Conservation (phyloP, 2,797 vertebrate genomes). For the Siniperca obscura region DNA sequence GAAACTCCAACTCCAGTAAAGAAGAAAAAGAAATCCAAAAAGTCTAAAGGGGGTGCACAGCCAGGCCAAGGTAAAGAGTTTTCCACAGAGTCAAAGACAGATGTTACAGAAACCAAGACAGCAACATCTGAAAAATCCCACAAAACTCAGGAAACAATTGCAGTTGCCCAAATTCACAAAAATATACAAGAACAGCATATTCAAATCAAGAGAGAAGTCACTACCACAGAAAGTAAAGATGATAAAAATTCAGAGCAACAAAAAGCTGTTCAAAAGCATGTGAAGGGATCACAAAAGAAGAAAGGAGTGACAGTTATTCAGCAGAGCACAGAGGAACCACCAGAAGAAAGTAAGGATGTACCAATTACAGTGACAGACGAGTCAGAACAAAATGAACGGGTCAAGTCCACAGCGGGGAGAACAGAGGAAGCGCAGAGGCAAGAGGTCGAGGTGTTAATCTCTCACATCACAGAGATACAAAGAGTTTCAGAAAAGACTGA, state of each 20-base stretch:
- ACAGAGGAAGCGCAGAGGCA: conserved; percentile 82
- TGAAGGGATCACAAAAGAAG: conserved; percentile 73
- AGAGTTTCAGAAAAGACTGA: conserved; percentile 76
- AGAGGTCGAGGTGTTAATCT: conserved; percentile 84
- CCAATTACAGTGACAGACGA: conserved; percentile 76
- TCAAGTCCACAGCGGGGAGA: conserved; percentile 74
- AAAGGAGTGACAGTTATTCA: conserved; percentile 70
- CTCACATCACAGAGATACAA: conserved; percentile 85
- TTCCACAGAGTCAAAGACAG: conserved; percentile 66
- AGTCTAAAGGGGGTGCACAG: conserved; percentile 76
- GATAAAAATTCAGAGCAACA: conserved; percentile 70
- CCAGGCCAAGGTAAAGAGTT: conserved; percentile 71
- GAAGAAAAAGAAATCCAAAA: conserved; percentile 86
- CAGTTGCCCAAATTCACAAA: conserved; percentile 66
- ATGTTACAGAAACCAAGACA: conserved; percentile 61
- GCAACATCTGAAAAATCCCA: conserved; percentile 57
- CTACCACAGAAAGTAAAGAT: conserved; percentile 69
- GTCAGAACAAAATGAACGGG: conserved; percentile 75
- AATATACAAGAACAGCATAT: conserved; percentile 62
- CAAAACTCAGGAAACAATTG: conserved; percentile 68
- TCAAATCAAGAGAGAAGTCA: conserved; percentile 71
- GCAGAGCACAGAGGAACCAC: conserved; percentile 72
- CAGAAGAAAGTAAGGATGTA: conserved; percentile 63
- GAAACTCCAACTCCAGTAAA: conserved; percentile 67
- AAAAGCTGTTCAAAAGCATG: conserved; percentile 74